phyloP scores from a whole-genome alignment of 2,113 vertebrate genomes.

The Phylloscopus trochiloides region DNA sequence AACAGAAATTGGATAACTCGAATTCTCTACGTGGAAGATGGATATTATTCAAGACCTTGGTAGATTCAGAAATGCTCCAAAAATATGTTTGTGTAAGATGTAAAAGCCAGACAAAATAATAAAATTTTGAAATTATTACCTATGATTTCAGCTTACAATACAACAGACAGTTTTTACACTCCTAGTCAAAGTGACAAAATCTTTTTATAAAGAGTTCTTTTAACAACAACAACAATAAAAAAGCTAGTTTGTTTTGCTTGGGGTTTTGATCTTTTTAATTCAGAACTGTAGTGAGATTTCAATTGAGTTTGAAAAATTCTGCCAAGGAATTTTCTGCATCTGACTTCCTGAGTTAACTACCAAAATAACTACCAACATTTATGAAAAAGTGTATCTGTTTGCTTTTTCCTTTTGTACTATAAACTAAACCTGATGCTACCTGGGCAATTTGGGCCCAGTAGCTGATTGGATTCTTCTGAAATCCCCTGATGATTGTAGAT shows the following conservation, averaged over 20 bases:
- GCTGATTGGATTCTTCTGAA: neutral
- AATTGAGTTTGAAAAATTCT: neutral
- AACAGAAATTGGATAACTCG: neutral
- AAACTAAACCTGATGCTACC: neutral
- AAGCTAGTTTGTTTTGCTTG: neutral
- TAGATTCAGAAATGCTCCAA: neutral
- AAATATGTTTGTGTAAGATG: neutral
- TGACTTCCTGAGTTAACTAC: neutral
- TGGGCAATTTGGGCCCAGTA: neutral
- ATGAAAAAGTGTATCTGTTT: neutral
- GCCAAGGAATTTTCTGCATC: neutral
- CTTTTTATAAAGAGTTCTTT: neutral
- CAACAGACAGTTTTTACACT: neutral
- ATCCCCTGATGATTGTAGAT: rapidly evolving
- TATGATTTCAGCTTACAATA: neutral
- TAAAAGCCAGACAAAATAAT: neutral
- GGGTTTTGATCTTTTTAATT: neutral
- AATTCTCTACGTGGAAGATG: neutral
- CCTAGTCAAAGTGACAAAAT: rapidly evolving
- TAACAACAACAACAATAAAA: neutral
- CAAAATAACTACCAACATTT: neutral
- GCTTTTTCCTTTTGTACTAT: neutral
- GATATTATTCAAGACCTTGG: neutral
- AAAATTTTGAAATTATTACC: neutral
- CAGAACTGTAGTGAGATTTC: neutral